Percentiles rank a stretch among this genome's conserved stretches.
These are phyloP conservation scores for Eupithecia subumbrata DNA, from an alignment of 2,888 invertebrate genomes.

Conservation along the genomic window DNA sequence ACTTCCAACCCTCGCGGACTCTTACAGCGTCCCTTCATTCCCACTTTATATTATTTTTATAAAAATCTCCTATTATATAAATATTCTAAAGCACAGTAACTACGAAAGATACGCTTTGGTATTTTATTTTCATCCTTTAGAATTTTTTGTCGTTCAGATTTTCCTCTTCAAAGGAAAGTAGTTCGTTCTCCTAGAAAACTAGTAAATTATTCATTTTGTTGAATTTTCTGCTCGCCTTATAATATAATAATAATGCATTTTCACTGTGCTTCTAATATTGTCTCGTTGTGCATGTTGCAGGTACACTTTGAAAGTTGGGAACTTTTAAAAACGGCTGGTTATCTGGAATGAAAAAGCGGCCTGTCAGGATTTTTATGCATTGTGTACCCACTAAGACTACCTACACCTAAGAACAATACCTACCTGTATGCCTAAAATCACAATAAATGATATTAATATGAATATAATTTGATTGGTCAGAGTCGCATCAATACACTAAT, in stretches of 20 bases:
- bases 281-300: not conserved
- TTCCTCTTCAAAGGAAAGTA: constrained; percentile 1
- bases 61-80: too few relatives aligned
- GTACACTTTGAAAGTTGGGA: not conserved
- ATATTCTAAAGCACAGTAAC: too few relatives aligned
- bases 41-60: too few relatives aligned
- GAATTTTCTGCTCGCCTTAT: constrained; percentile 8
- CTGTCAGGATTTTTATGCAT: too few relatives aligned
- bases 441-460: too few relatives aligned
- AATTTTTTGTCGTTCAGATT: not conserved
- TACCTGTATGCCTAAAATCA: too few relatives aligned
- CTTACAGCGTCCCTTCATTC: too few relatives aligned
- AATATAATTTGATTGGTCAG: not conserved
- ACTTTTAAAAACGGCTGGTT: not conserved
- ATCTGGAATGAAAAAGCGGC: not conserved
- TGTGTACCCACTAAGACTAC: too few relatives aligned
- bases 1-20: too few relatives aligned
- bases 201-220: constrained; percentile 12
- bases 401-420: too few relatives aligned
- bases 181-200: not conserved
- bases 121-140: not conserved
- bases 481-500: not conserved
- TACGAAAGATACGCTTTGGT: too few relatives aligned
- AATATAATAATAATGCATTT: constrained; percentile 14
- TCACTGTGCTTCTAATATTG: constrained; percentile 12